These are phyloP conservation scores for Pseudochromis fuscus DNA, from an alignment of 2,797 vertebrate species.

Conservation along the genomic window DNA sequence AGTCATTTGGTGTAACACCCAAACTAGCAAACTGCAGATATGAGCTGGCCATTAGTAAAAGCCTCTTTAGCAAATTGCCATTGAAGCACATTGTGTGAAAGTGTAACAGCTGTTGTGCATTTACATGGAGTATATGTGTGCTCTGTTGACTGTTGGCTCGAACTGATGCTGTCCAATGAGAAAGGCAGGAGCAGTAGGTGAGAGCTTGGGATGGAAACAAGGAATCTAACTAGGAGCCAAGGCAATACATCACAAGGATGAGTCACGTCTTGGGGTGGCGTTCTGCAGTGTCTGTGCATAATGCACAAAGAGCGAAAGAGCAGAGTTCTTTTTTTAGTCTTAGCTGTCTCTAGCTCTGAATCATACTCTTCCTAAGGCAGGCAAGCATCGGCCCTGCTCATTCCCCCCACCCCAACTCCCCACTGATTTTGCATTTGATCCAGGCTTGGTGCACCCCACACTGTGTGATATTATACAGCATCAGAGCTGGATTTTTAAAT, in stretches of 20 bases:
- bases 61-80: conserved; percentile 16
- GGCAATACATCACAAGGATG: conserved; percentile 76
- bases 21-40: conserved; percentile 39
- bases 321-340: conserved; percentile 66
- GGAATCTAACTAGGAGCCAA: conserved; percentile 29
- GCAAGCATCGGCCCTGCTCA: conserved; percentile 12
- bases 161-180: background rate
- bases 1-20: conserved; percentile 49
- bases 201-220: conserved; percentile 22
- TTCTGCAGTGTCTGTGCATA: conserved; percentile 79
- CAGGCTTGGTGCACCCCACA: conserved; percentile 2
- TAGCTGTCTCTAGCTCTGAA: conserved; percentile 66
- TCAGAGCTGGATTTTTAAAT: conserved; percentile 35
- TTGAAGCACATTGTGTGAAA: conserved; percentile 12
- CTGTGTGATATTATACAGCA: conserved; percentile 26
- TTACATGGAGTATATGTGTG: conserved; percentile 15
- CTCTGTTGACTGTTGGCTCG: background rate
- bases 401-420: conserved; percentile 14
- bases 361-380: conserved; percentile 56
- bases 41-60: conserved; percentile 27
- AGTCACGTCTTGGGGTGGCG: conserved; percentile 79
- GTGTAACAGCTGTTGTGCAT: conserved; percentile 15
- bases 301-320: conserved; percentile 67
- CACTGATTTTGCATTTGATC: conserved; percentile 51
- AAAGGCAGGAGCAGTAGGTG: background rate